Base-by-base conservation (phyloP, 92 coral and sea anemone genomes). In the Heteractis magnifica region DNA sequence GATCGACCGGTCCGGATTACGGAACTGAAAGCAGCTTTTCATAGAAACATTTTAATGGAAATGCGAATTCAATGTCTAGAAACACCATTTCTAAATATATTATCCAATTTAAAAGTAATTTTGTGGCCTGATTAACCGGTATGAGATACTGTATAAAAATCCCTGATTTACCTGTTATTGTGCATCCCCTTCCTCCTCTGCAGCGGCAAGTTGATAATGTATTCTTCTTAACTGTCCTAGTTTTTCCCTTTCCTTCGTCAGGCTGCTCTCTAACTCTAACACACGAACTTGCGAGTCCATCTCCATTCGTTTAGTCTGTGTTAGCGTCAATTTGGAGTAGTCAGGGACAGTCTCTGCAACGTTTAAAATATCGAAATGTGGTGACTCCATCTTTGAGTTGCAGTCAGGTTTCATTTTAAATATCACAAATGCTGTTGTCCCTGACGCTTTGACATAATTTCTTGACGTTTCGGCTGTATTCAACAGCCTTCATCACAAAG, bases 281-380 rank as follows among this genome's bases (percentile, higher is more conserved):
- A 96, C 93, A 44, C 95, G 97, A 15, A 96, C 99, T 87, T 96
- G 98, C n/a, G 99, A 93, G 74, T 96, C 98, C 99, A 96, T 96
- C 77, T 96, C 99, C 19, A 88, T 85, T 87, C 99, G 90, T 82
- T 94, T 96, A 18, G 99, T 88, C 71, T 96, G 99, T 11, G 99
- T 96, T 13, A 96, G 87, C 13, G 97, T 90, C 18, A 94, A 93
- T 82, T 96, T 96, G 76, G 99, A 87, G 85, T 94, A 96, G 82
- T 96, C 98, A n/a, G 97, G 98, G 41, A 93, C 97, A 26, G 98
- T 88, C 85, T 95, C 98, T 95, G 68, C 68, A 75, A 65, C 65
- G 49, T 10, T 8, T n/a, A 21, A 18, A 64, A 19, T 53, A 34
- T 34, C 44, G 16, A 12, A 58, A 58, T 12, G 16, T 12, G 64